Evolutionary conservation across 2,113 vertebrate genomes (phyloP).

Genomic region (Xiphorhynchus elegans): DNA sequence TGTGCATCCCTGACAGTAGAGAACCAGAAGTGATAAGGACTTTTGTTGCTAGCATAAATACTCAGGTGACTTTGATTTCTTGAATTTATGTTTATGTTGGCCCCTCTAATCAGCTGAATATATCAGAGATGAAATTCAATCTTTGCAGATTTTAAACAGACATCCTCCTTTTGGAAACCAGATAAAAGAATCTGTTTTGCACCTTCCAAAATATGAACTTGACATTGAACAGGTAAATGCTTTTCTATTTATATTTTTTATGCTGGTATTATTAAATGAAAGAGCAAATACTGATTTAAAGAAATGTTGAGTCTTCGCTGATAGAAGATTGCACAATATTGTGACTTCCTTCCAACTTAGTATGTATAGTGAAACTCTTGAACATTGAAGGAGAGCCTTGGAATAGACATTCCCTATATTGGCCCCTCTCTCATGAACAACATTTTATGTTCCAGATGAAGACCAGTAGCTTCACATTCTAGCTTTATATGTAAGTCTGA

Average conservation of each 20-base stretch:
- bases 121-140: not conserved
- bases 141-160: constrained; percentile 92
- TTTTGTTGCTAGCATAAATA: not conserved
- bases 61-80: not conserved
- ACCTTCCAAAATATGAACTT: constrained; percentile 92
- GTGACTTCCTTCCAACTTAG: not conserved
- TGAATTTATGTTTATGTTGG: not conserved
- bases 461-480: not conserved
- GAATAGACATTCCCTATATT: not conserved
- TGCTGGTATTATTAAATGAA: constrained; percentile 26
- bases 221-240: constrained; percentile 61
- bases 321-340: not conserved
- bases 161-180: constrained; percentile 98
- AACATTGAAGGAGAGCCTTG: not conserved
- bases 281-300: not conserved
- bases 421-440: not conserved
- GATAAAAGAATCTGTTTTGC: constrained; percentile 89
- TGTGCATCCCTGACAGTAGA: not conserved
- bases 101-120: not conserved
- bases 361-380: not conserved
- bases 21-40: not conserved
- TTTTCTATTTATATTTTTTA: constrained; percentile 68
- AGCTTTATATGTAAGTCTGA: not conserved
- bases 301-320: not conserved
- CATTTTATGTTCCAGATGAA: not conserved